These are phyloP conservation scores for Dasyprocta punctata DNA, from an alignment of 2,113 vertebrate species.

Conservation along the genomic window DNA sequence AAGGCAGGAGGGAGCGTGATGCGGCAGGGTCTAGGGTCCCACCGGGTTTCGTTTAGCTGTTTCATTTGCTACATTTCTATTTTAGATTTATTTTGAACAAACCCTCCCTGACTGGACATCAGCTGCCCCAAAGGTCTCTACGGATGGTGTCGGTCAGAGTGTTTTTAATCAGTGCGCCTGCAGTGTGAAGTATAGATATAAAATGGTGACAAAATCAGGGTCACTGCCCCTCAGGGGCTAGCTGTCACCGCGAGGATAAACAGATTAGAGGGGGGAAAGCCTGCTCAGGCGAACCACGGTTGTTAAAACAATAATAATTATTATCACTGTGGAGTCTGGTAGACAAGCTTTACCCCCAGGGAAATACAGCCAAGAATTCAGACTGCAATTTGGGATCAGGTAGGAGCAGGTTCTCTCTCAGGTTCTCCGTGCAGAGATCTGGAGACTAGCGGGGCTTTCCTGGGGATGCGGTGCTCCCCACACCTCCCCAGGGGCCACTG, in stretches of 20 bases:
- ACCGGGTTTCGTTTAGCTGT: neutral
- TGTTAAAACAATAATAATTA: conserved; percentile 11
- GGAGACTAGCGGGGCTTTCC: neutral
- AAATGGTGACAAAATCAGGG: neutral
- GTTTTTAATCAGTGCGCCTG: neutral
- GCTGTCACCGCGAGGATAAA: conserved; percentile 8
- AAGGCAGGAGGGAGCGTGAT: rapidly evolving
- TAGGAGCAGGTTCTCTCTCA: neutral
- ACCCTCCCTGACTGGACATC: neutral
- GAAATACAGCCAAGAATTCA: conserved; percentile 30
- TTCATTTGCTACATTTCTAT: neutral
- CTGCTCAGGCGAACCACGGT: neutral
- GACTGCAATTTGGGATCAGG: conserved; percentile 40
- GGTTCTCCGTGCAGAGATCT: neutral
- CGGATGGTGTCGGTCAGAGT: neutral
- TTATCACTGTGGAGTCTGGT: neutral
- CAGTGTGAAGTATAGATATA: neutral
- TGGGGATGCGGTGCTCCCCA: neutral
- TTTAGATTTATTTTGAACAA: conserved; percentile 26
- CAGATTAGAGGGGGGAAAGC: conserved; percentile 7
- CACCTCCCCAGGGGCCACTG: neutral
- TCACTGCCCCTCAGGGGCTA: neutral
- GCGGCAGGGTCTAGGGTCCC: neutral
- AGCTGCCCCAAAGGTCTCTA: neutral
- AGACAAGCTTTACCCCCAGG: conserved; percentile 15